Conservation (phyloP, 2,797 vertebrate genomes). For the Amazonetta brasiliensis region DNA sequence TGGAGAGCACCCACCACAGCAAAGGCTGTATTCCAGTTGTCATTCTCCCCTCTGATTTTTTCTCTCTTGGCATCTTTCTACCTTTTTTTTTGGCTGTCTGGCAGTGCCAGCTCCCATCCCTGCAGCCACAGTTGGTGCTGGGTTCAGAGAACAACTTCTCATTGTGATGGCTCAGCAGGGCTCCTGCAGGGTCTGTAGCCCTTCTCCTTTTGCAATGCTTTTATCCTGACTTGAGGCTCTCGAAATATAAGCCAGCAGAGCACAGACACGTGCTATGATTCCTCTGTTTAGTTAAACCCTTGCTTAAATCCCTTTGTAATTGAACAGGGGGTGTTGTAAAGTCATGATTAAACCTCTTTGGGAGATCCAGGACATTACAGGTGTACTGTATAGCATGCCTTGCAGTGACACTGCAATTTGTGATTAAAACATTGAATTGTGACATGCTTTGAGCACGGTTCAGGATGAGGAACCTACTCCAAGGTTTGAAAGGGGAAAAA, state of each 20-base stretch:
- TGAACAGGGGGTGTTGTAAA: background rate
- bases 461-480: background rate
- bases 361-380: background rate
- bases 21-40: background rate
- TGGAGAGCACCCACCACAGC: background rate
- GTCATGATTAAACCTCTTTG: background rate
- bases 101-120: background rate
- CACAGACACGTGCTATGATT: background rate
- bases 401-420: background rate
- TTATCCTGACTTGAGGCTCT: background rate
- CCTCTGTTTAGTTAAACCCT: background rate
- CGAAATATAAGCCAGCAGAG: background rate
- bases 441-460: background rate
- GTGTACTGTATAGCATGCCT: background rate
- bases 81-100: background rate
- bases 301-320: slow-evolving; percentile 16
- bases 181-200: background rate
- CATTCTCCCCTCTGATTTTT: background rate
- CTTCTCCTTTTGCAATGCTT: background rate
- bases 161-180: background rate
- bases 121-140: background rate
- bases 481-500: background rate
- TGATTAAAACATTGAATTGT: background rate
- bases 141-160: background rate
- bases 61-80: background rate